Evolutionary conservation across 2,888 invertebrate genomes (phyloP).

Genomic region (Paralinhomoeus sp.): DNA sequence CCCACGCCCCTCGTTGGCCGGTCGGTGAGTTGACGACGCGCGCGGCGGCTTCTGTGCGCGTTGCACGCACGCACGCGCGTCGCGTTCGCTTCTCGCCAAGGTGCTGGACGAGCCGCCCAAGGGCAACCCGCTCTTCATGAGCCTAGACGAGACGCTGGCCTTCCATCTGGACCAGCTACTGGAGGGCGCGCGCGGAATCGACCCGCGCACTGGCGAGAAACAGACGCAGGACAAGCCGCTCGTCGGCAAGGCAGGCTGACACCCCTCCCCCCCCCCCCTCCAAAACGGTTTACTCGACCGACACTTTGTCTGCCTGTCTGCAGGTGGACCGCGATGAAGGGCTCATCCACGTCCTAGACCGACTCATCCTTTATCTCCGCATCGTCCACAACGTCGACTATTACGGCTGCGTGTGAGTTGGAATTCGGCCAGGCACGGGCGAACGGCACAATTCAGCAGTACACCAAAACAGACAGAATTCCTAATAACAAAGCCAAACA

Average conservation of each 20-base stretch:
- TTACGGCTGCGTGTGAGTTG: conserved; percentile 45
- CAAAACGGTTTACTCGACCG: background rate
- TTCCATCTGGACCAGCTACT: conserved; percentile 5
- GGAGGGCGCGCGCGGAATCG: background rate
- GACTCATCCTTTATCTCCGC: conserved; percentile 66
- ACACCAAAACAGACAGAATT: no score
- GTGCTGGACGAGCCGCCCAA: background rate
- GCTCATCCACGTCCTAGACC: conserved; percentile 34
- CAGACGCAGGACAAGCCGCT: background rate
- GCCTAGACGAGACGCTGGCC: conserved; percentile 7
- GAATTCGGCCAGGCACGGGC: no score
- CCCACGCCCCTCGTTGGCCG: no score
- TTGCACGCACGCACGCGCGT: no score
- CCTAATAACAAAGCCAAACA: no score
- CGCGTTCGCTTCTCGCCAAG: no score
- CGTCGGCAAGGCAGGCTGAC: background rate
- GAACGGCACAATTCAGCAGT: no score
- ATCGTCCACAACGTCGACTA: conserved; percentile 92
- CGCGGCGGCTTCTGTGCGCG: no score
- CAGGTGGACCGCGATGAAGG: conserved; percentile 5
- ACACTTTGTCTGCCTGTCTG: background rate
- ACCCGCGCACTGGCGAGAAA: background rate
- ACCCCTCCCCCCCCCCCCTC: no score
- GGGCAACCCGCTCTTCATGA: conserved; percentile 6
- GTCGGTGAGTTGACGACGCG: no score